These are phyloP conservation scores for Parnassius orleans DNA, from an alignment of 2,888 invertebrate genomes.

Conservation along the genomic window DNA sequence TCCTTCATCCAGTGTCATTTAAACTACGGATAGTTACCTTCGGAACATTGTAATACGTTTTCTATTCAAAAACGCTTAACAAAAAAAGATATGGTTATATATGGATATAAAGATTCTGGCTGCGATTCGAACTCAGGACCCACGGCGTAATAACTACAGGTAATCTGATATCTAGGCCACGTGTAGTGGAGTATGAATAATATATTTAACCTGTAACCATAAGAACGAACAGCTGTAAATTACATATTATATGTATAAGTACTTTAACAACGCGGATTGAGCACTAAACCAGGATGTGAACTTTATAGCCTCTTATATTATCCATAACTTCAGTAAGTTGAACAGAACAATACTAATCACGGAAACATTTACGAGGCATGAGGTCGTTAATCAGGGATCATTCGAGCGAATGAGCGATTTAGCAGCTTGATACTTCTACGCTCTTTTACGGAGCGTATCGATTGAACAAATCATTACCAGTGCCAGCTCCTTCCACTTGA, in stretches of 20 bases:
- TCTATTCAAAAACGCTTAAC: too few species aligned
- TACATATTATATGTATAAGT: background rate
- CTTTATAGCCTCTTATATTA: slow-evolving; percentile 29
- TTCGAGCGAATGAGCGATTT: slow-evolving; percentile 33
- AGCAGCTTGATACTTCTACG: slow-evolving; percentile 12
- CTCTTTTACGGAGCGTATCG: slow-evolving; percentile 28
- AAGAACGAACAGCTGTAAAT: slow-evolving; percentile 14
- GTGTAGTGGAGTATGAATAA: background rate
- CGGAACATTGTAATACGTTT: too few species aligned
- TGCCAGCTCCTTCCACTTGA: too few species aligned
- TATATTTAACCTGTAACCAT: background rate
- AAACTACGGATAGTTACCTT: too few species aligned
- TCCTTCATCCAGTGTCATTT: too few species aligned
- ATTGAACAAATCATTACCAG: slow-evolving; percentile 40
- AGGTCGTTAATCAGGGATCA: slow-evolving; percentile 41
- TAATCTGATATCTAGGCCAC: too few species aligned
- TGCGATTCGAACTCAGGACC: too few species aligned
- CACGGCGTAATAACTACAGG: too few species aligned
- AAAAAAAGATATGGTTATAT: too few species aligned
- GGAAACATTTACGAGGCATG: slow-evolving; percentile 43
- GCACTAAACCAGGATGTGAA: slow-evolving; percentile 21
- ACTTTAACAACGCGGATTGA: slow-evolving; percentile 24
- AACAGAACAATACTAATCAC: slow-evolving; percentile 49
- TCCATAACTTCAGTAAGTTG: slow-evolving; percentile 27
- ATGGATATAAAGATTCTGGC: too few species aligned